phyloP scores from a whole-genome alignment of 2,113 vertebrate species.

The Clarias macrocephalus region DNA sequence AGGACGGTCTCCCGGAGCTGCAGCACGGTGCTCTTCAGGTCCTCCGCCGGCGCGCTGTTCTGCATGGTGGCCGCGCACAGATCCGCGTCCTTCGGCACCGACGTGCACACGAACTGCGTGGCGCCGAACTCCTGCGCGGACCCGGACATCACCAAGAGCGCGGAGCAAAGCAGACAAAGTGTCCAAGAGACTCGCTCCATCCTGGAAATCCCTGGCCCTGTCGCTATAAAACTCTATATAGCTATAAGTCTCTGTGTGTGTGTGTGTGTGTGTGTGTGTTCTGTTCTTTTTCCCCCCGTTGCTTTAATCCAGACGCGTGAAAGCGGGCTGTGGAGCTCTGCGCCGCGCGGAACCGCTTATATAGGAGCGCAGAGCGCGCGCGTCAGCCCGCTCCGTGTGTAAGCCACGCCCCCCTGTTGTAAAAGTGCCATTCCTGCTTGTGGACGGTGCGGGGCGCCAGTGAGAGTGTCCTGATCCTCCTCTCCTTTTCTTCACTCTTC shows the following conservation, averaged over 20 bases:
- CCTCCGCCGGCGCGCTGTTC: constrained; percentile 85
- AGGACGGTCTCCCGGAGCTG: constrained; percentile 94
- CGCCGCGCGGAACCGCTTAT: constrained; percentile 63
- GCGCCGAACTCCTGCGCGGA: constrained; percentile 83
- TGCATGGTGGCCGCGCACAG: constrained; percentile 88
- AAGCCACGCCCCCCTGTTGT: constrained; percentile 11
- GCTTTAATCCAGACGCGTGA: not conserved
- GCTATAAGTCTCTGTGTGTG: not conserved
- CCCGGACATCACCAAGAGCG: constrained; percentile 53
- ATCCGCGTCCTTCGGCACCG: constrained; percentile 95
- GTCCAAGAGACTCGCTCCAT: constrained; percentile 72
- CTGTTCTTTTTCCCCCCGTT: too few relatives aligned
- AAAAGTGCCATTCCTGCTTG: not conserved
- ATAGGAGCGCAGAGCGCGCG: constrained; percentile 60
- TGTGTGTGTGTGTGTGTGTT: not conserved
- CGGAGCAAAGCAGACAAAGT: constrained; percentile 72
- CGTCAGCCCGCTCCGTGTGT: not conserved
- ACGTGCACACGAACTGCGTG: constrained; percentile 95
- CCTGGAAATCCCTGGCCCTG: not conserved
- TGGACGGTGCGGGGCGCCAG: constrained; percentile 3
- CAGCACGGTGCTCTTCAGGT: constrained; percentile 86
- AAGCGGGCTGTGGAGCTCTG: constrained; percentile 32
- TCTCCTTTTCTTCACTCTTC: not conserved
- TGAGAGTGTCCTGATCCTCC: not conserved
- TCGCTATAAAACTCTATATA: not conserved